phyloP scores from a whole-genome alignment of 2,888 invertebrate species.

The Drosophila pseudotakahashii region DNA sequence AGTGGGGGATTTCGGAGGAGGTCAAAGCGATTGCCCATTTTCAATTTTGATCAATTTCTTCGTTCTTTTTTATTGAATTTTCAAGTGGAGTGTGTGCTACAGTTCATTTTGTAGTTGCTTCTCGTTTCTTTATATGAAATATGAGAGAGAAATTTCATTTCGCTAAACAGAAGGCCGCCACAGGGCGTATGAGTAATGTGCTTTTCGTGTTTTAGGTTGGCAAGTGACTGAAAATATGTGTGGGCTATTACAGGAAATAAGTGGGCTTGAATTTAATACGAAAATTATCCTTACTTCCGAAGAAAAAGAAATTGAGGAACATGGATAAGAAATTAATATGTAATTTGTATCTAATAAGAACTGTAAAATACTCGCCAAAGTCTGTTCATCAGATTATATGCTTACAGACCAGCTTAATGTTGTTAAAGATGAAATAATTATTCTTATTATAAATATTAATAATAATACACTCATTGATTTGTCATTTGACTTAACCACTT shows the following conservation, averaged over 20 bases:
- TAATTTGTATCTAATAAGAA: too few species aligned
- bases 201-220: conserved; percentile 48
- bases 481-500: too few species aligned
- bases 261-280: conserved; percentile 6
- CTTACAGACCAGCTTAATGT: too few species aligned
- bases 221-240: conserved; percentile 15
- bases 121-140: conserved; percentile 60
- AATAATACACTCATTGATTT: too few species aligned
- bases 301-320: background rate
- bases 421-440: too few species aligned
- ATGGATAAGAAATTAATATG: too few species aligned
- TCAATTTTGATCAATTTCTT: conserved; percentile 66
- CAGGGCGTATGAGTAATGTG: conserved; percentile 74
- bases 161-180: conserved; percentile 51
- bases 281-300: background rate
- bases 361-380: too few species aligned
- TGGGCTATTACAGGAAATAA: background rate
- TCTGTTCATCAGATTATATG: too few species aligned
- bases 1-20: background rate
- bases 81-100: conserved; percentile 45
- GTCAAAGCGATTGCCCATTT: conserved; percentile 52
- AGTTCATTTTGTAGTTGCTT: conserved; percentile 42
- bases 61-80: conserved; percentile 72
- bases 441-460: too few species aligned
- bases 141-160: conserved; percentile 57